A percentile compares a stretch with the other conserved stretches of the same genome.
Conservation (phyloP, 2,888 invertebrate species). For the Plutella xylostella region DNA sequence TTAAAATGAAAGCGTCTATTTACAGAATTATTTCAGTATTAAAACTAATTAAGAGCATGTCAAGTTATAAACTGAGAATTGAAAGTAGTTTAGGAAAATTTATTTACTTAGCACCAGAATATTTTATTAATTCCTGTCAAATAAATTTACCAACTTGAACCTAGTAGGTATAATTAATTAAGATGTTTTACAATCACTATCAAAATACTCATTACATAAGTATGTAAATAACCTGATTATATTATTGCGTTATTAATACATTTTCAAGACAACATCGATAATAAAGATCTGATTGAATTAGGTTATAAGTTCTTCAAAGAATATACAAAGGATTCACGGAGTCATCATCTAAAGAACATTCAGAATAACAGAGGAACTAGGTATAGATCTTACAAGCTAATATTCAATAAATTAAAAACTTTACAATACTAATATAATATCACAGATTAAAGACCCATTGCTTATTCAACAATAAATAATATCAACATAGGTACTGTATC, state of each 20-base stretch:
- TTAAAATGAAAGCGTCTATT: neutral
- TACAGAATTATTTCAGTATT: conserved; percentile 13
- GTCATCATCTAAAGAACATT: too few species aligned
- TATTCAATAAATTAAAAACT: conserved; percentile 61
- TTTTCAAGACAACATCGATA: too few species aligned
- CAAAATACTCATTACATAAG: too few species aligned
- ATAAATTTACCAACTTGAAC: neutral
- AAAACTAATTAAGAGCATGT: too few species aligned
- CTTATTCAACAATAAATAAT: conserved; percentile 59
- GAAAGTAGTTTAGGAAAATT: neutral
- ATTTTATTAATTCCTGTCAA: neutral
- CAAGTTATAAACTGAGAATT: too few species aligned
- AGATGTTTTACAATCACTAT: too few species aligned
- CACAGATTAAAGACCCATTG: conserved; percentile 69
- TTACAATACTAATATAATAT: conserved; percentile 67
- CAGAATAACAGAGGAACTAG: conserved; percentile 40
- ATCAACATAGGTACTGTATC: conserved; percentile 23
- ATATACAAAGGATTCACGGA: too few species aligned
- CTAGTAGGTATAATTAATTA: neutral
- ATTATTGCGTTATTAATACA: too few species aligned
- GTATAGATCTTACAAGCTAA: conserved; percentile 44
- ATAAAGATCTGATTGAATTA: too few species aligned
- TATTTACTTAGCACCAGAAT: too few species aligned
- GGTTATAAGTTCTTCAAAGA: too few species aligned
- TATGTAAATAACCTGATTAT: too few species aligned